These are phyloP conservation scores for Propithecus perrieri DNA, from an alignment of 2,797 vertebrate species.

Conservation along the genomic window DNA sequence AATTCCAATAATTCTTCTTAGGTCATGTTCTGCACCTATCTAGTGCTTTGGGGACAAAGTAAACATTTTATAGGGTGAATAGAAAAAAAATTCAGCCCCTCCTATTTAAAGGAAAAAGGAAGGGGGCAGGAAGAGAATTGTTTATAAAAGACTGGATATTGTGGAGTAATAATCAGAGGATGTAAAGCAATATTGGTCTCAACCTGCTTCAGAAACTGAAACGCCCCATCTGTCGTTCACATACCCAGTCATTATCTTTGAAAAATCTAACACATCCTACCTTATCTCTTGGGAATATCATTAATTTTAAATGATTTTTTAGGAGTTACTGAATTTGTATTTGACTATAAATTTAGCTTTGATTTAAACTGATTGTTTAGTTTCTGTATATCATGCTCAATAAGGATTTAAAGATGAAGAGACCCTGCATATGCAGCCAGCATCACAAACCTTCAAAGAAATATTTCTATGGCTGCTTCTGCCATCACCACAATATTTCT, in stretches of 20 bases:
- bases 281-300: constrained; percentile 11
- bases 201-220: constrained; percentile 33
- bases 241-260: background rate
- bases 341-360: constrained; percentile 30
- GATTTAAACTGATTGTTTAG: constrained; percentile 33
- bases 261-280: constrained; percentile 44
- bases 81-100: background rate
- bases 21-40: constrained; percentile 34
- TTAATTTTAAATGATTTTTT: constrained; percentile 49
- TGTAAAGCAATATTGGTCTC: constrained; percentile 31
- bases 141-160: constrained; percentile 50
- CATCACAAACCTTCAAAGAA: constrained; percentile 35
- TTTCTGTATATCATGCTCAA: constrained; percentile 33
- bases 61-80: constrained; percentile 53
- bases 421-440: background rate
- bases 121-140: background rate
- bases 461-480: constrained; percentile 18
- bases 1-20: constrained; percentile 56
- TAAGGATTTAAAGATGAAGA: constrained; percentile 55
- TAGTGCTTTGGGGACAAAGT: constrained; percentile 25
- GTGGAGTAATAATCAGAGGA: constrained; percentile 29
- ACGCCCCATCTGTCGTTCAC: constrained; percentile 16
- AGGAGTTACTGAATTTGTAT: constrained; percentile 25
- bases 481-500: constrained; percentile 21
- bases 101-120: constrained; percentile 17